Evolutionary conservation across 2,797 vertebrate genomes (phyloP), one percentile per base, ranked within the genome.

Genomic region (Danio choprae): DNA sequence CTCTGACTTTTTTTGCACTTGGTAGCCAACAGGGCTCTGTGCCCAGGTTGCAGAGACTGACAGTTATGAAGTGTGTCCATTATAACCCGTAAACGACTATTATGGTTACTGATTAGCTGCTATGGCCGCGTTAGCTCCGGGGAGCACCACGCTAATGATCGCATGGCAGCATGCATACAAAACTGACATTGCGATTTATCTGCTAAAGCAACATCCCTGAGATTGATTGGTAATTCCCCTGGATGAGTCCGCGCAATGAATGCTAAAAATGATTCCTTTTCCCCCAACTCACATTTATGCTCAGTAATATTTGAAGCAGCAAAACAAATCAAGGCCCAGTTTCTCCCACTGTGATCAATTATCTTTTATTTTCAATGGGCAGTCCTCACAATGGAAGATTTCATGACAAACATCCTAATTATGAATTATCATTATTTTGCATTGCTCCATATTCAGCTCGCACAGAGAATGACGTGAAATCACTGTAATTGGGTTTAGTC

Each of bases 61-160:
- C 93, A 92, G 90, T 93, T 93, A 94, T 92, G 92, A 93, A 94
- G 91, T 92, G 88, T 92, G 92, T 93, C 94, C 91, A 94, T 94
- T 94, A 94, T 86, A 82, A 89, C 84, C 56, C 67, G 77, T 87
- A 86, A 88, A 83, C 85, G 83, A 80, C 73, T 86, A 84, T 88
- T 87, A 88, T 78, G 68, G 86, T 85, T 84, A 88, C 90, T 93
- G 92, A 94, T 94, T 94, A 93, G 91, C 88, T 91, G 83, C 86
- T 82, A 74, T 87, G 89, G 89, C 89, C 86, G 89, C 77, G 85
- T 83, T 86, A 87, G 89, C 90, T 89, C 88, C 84, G 87, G 91
- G 84, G 88, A 93, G 88, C 83, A 87, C 85, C 79, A 87, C 81
- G 77, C 91, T 93, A 94, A 94, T 93, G 90, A 93, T 90, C 89